phyloP scores from a whole-genome alignment of 2,113 vertebrate genomes.

The Equus przewalskii region DNA sequence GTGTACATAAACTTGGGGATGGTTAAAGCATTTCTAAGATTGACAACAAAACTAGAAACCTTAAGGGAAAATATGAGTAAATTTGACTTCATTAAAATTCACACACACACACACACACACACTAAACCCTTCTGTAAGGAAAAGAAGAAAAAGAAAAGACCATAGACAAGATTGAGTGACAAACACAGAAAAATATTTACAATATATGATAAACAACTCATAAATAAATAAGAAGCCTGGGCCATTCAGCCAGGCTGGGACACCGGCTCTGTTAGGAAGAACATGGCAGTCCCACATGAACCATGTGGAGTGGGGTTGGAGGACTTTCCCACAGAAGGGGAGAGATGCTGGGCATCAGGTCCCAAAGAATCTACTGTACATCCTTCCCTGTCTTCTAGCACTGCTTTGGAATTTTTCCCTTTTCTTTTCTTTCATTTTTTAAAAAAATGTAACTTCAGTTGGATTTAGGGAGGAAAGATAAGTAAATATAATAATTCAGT shows the following conservation, averaged over 20 bases:
- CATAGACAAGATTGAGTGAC: neutral
- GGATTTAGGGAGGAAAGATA: neutral
- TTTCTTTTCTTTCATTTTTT: neutral
- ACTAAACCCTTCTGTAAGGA: neutral
- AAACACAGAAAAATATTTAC: slow-evolving; percentile 7
- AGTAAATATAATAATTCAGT: neutral
- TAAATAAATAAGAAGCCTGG: neutral
- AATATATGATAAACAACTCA: neutral
- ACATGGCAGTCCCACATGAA: too few species aligned
- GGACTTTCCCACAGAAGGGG: neutral
- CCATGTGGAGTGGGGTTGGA: too few species aligned
- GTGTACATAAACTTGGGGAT: neutral
- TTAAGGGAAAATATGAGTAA: slow-evolving; percentile 31
- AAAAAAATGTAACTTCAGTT: neutral
- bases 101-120: neutral
- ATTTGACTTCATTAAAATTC: slow-evolving; percentile 16
- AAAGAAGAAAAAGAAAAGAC: neutral
- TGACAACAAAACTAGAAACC: slow-evolving; percentile 14
- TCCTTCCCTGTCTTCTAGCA: neutral
- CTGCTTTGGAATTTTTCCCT: neutral
- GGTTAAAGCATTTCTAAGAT: neutral
- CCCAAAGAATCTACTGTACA: neutral
- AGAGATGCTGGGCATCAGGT: neutral
- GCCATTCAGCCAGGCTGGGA: neutral
- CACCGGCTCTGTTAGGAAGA: neutral